These are phyloP conservation scores for Meteorus sp. DNA, from an alignment of 1,140 invertebrate species.

Conservation along the genomic window DNA sequence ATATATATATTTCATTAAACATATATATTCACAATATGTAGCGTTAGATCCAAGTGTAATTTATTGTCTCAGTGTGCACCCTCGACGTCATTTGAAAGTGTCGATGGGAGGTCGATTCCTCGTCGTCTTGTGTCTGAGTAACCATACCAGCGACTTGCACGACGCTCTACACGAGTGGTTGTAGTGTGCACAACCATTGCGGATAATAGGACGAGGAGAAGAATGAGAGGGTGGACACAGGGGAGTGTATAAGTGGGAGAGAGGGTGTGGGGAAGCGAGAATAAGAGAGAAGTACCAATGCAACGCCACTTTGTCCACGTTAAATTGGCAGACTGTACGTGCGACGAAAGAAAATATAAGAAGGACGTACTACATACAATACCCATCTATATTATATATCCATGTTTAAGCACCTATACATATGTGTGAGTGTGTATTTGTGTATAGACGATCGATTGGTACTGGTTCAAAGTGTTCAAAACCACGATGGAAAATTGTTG, in stretches of 20 bases:
- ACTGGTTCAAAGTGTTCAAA: constrained; percentile 2
- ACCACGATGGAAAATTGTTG: constrained; percentile 21
- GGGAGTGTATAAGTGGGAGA: neutral
- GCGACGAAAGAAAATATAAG: constrained; percentile 24
- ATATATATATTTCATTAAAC: too few relatives aligned
- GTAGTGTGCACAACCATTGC: too few relatives aligned
- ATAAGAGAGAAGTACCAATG: too few relatives aligned
- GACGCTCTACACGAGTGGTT: too few relatives aligned
- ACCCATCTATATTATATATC: neutral
- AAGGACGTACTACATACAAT: neutral
- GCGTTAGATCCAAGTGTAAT: too few relatives aligned
- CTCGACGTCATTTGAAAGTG: neutral
- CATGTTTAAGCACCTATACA: too few relatives aligned
- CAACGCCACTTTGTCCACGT: constrained; percentile 16
- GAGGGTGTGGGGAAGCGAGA: too few relatives aligned
- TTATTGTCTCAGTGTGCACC: constrained; percentile 14
- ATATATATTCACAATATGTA: too few relatives aligned
- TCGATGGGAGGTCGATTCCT: constrained; percentile 17
- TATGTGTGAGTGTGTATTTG: too few relatives aligned
- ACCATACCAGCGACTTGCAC: too few relatives aligned
- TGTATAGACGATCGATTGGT: constrained; percentile 11
- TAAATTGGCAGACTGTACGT: constrained; percentile 25
- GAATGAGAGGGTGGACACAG: too few relatives aligned
- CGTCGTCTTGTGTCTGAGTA: neutral
- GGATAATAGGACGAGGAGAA: too few relatives aligned